Percentiles rank a stretch among this genome's conserved stretches.
Conservation (phyloP, 2,113 vertebrate genomes). For the Pycnonotus jocosus region DNA sequence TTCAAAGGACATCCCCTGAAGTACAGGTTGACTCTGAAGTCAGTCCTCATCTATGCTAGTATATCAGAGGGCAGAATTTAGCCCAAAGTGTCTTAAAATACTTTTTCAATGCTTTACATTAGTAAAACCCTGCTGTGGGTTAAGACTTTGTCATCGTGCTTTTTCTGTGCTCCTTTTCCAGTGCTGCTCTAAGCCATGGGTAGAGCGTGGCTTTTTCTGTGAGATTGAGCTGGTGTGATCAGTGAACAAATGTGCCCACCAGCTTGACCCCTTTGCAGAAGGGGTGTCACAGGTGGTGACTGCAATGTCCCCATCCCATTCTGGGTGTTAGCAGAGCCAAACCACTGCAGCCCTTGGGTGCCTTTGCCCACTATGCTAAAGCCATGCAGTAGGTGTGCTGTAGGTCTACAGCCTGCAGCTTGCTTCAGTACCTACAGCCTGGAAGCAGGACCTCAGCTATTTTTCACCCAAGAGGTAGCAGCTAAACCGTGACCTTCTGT, state of each 20-base stretch:
- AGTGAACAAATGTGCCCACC: not conserved
- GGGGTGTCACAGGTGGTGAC: not conserved
- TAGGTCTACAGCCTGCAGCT: not conserved
- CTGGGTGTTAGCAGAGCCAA: not conserved
- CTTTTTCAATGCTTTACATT: not conserved
- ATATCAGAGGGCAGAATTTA: not conserved
- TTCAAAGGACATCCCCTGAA: not conserved
- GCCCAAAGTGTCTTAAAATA: not conserved
- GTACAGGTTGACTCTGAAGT: not conserved
- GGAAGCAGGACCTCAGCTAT: not conserved
- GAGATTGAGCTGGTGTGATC: not conserved
- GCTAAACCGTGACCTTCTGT: not conserved
- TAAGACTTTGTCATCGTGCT: not conserved
- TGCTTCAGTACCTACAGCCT: not conserved
- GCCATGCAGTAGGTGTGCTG: not conserved
- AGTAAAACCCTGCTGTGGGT: not conserved
- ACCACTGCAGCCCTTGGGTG: not conserved
- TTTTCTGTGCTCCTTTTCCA: not conserved
- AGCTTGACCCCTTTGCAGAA: not conserved
- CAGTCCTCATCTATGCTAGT: not conserved
- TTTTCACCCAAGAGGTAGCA: not conserved
- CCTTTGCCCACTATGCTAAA: not conserved
- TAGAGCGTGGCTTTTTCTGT: not conserved
- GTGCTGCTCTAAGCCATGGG: not conserved
- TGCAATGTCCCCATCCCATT: accelerated